Evolutionary conservation across 2,888 invertebrate species (phyloP).

Genomic region (Cheilosia vernalis): DNA sequence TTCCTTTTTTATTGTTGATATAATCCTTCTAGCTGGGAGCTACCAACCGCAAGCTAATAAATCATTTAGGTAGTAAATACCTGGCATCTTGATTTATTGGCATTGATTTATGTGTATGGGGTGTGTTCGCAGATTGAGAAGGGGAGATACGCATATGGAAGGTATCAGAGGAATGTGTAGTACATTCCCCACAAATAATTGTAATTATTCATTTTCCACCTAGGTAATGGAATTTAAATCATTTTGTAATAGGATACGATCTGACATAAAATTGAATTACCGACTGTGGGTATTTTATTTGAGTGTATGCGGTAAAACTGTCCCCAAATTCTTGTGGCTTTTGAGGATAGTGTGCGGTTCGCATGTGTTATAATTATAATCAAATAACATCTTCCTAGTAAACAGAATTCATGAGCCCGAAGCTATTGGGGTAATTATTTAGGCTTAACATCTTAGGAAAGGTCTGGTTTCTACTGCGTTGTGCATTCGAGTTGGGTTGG

Average conservation of each 20-base stretch:
- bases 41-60: conserved; percentile 14
- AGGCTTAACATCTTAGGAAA: too few relatives aligned
- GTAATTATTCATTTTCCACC: conserved; percentile 6
- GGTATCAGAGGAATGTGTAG: conserved; percentile 1
- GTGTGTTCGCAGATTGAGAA: not conserved
- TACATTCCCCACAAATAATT: not conserved
- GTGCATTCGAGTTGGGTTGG: too few relatives aligned
- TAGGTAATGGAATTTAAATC: not conserved
- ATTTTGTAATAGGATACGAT: not conserved
- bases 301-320: too few relatives aligned
- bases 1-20: too few relatives aligned
- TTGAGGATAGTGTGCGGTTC: not conserved
- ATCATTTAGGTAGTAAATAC: conserved; percentile 15
- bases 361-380: not conserved
- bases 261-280: not conserved
- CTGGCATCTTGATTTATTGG: conserved; percentile 18
- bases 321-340: not conserved
- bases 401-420: not conserved
- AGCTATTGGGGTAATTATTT: too few relatives aligned
- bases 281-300: too few relatives aligned
- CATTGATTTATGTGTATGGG: conserved; percentile 12
- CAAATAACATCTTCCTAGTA: not conserved
- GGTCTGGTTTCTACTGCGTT: too few relatives aligned
- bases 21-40: not conserved
- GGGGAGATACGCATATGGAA: not conserved